Percentiles rank a stretch among this genome's conserved stretches.
phyloP scores from a whole-genome alignment of 1,140 invertebrate species.

The Drosophila sechellia region DNA sequence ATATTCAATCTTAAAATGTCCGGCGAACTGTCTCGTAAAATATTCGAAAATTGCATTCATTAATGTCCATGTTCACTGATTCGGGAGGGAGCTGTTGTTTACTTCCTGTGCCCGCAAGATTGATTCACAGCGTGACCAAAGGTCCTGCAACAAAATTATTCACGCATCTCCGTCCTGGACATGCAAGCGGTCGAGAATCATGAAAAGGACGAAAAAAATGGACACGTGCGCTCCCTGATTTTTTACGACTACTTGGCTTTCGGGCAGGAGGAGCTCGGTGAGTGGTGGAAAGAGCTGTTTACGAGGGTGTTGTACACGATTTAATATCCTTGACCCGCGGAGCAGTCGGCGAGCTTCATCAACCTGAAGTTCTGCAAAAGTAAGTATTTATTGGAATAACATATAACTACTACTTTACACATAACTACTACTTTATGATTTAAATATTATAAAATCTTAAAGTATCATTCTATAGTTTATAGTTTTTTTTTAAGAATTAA shows the following conservation, averaged over 20 bases:
- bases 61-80: slow-evolving; percentile 32
- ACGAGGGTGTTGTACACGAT: slow-evolving; percentile 47
- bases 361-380: slow-evolving; percentile 22
- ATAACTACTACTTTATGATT: neutral
- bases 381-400: slow-evolving; percentile 18
- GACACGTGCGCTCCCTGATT: slow-evolving; percentile 60
- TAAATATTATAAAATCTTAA: neutral
- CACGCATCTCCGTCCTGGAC: slow-evolving; percentile 67
- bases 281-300: slow-evolving; percentile 19
- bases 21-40: slow-evolving; percentile 35
- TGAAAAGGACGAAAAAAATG: slow-evolving; percentile 43
- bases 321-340: slow-evolving; percentile 47
- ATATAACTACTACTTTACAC: slow-evolving; percentile 1
- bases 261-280: neutral
- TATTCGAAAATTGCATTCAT: slow-evolving; percentile 64
- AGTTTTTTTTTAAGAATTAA: too few relatives aligned
- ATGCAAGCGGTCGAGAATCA: slow-evolving; percentile 57
- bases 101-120: slow-evolving; percentile 75
- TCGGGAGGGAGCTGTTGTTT: slow-evolving; percentile 40
- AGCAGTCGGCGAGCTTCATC: slow-evolving; percentile 33
- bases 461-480: neutral
- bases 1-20: slow-evolving; percentile 18
- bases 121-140: slow-evolving; percentile 83
- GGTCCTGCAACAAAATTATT: slow-evolving; percentile 77
- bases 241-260: slow-evolving; percentile 38